Evolutionary conservation across 2,113 vertebrate genomes (phyloP).

Genomic region (Notothenia rossii): DNA sequence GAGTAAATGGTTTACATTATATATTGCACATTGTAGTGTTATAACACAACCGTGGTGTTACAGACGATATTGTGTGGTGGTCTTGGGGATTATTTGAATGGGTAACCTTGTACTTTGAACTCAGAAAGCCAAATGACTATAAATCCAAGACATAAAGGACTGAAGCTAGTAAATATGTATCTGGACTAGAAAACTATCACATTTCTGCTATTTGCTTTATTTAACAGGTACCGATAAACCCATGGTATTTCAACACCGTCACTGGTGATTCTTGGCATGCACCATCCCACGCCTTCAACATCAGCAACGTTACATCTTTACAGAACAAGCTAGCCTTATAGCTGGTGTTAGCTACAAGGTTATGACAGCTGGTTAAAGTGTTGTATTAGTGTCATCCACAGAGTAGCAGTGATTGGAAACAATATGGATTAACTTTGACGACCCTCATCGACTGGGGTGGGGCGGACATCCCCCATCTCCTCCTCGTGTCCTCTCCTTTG

Average conservation of each 20-base stretch:
- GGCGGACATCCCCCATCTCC: slow-evolving; percentile 38
- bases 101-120: slow-evolving; percentile 5
- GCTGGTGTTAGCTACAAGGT: background rate
- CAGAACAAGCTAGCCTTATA: background rate
- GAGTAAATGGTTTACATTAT: too few species aligned
- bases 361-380: background rate
- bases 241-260: background rate
- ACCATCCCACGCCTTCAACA: background rate
- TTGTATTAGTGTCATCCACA: background rate
- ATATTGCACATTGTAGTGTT: too few species aligned
- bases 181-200: background rate
- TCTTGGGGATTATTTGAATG: background rate
- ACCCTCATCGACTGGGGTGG: slow-evolving; percentile 46
- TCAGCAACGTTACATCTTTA: background rate
- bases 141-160: slow-evolving; percentile 7
- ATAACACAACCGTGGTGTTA: too few species aligned
- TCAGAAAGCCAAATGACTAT: background rate
- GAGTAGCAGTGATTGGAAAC: background rate
- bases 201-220: background rate
- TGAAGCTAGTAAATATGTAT: background rate
- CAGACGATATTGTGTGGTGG: too few species aligned
- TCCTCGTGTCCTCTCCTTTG: slow-evolving; percentile 51
- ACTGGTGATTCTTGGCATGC: background rate
- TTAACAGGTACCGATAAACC: background rate
- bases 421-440: slow-evolving; percentile 14